Evolutionary conservation across 2,113 vertebrate genomes (phyloP).

Genomic region (Aplodontia rufa): DNA sequence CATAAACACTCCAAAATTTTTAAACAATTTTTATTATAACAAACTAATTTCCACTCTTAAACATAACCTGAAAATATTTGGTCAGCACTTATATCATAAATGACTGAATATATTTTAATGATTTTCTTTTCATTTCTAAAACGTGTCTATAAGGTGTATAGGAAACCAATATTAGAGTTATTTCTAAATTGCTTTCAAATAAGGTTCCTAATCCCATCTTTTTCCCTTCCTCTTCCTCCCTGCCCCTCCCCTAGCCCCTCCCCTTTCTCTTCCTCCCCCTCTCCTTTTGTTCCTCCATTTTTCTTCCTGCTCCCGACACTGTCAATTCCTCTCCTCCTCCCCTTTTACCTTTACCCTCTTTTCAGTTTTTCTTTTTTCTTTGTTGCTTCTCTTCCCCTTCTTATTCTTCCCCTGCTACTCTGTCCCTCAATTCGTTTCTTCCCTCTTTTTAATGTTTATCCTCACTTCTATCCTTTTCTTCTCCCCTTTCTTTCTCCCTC

Average conservation of each 20-base stretch:
- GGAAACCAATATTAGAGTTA: not conserved
- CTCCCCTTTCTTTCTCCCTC: not conserved
- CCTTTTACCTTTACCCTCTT: slow-evolving; percentile 67
- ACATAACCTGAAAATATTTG: slow-evolving; percentile 42
- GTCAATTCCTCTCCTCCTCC: slow-evolving; percentile 70
- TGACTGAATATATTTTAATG: not conserved
- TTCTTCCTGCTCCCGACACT: slow-evolving; percentile 76
- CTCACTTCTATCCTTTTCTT: not conserved
- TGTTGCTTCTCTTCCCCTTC: slow-evolving; percentile 50
- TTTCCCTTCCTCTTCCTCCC: slow-evolving; percentile 68
- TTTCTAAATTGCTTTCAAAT: slow-evolving; percentile 52
- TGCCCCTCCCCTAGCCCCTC: not conserved
- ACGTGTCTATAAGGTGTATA: slow-evolving; percentile 14
- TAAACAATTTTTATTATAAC: not conserved
- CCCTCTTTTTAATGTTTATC: not conserved
- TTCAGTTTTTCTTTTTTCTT: slow-evolving; percentile 65
- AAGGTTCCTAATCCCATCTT: slow-evolving; percentile 11
- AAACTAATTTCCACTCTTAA: not conserved
- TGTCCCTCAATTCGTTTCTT: not conserved
- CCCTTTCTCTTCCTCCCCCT: slow-evolving; percentile 1
- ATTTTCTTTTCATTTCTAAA: slow-evolving; percentile 5
- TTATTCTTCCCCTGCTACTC: not conserved
- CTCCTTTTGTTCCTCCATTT: slow-evolving; percentile 76
- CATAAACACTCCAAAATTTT: not conserved
- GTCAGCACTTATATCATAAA: not conserved